Base-by-base conservation (phyloP, 1,140 invertebrate species). In the Tenebrio molitor region DNA sequence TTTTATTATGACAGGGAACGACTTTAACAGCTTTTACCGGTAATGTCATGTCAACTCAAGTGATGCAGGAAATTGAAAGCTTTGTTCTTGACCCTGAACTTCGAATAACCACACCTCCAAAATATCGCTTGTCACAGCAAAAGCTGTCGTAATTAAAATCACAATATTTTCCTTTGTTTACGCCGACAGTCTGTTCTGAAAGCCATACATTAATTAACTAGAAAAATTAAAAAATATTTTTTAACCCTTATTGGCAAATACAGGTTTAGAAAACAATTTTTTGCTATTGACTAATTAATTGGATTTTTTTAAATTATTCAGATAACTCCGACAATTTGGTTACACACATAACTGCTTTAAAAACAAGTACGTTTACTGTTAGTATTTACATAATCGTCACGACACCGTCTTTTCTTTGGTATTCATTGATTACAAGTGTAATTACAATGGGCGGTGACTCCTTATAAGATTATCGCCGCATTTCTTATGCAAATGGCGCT, bases 401-500 rank as follows among this genome's bases (percentile, higher is more conserved):
- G 12, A 25, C 50, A 7, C 2, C 29, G 50, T 58, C 23, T 58
- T 58, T 17, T 17, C 12, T 46, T 39, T 46, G 42, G 42, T 46
- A 15, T 46, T 15, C 50, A 25, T 29, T 58, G 23, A 29, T 58
- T 29, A 58, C 50, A 58, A 33, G 21, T 23, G 50, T 58, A 58
- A 58, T 58, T 58, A 58, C 50, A 58, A 58, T 58, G 10, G 50
- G 50, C 10, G 23, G 21, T 58, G 29, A 58, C 14, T 58, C 50
- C 21, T 58, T 58, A 58, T 25, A 58, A 58, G 50, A 58, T 58
- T 58, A 58, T 58, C 50, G 21, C 23, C 21, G n/a, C 12, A 58
- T 58, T 58, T 58, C 50, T 58, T 58, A 58, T 58, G 50, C 50
- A 58, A 58, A 58, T 58, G 15, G 15, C 23, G 25, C 21, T 29